Base-by-base conservation (phyloP, 2,797 vertebrate species). In the Artibeus jamaicensis region DNA sequence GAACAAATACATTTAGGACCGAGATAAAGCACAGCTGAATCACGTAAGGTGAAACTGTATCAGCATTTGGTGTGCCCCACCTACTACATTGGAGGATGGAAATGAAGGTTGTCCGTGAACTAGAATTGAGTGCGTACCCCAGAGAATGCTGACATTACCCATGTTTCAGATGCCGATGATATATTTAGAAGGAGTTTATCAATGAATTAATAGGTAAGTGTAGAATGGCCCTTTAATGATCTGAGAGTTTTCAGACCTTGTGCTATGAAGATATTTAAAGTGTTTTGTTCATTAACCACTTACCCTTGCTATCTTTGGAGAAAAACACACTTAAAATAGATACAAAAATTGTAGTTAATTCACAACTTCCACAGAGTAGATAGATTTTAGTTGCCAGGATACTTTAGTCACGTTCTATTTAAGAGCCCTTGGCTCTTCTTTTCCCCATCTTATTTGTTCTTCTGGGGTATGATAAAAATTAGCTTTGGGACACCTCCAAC, bases 311-410 rank as follows among this genome's bases (percentile, higher is more conserved):
- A 24, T 86, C 76, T 68, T 73, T 90, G 16, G 93, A 87, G 76
- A 95, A 92, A 29, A 73, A 1, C 22, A 55, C 59, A 53, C 96
- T 78, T 46, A 82, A 92, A 96, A 88, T 88, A 97, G 62, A 95
- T 68, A 34, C 6, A 93, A 84, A 82, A 89, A 89, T 79, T 94
- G 14, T 62, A 88, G 24, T 4, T 65, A 68, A 79, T 90, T 90
- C 88, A 34, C 57, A 93, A 73, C 96, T 96, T 73, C 77, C 48
- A 94, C 81, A 57, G 91, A 70, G 26, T 18, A 32, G 55, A 44
- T 90, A 57, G 42, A 50, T 92, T 97, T 97, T 94, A 96, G 96
- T 96, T 78, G 88, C 37, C 37, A 44, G 92, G 95, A 94, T 53
- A 46, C 57, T 76, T 65, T 73, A 94, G 32, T 76, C 65, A 84